Conservation (phyloP, 2,797 vertebrate species). For the Rhinatrema bivittatum region DNA sequence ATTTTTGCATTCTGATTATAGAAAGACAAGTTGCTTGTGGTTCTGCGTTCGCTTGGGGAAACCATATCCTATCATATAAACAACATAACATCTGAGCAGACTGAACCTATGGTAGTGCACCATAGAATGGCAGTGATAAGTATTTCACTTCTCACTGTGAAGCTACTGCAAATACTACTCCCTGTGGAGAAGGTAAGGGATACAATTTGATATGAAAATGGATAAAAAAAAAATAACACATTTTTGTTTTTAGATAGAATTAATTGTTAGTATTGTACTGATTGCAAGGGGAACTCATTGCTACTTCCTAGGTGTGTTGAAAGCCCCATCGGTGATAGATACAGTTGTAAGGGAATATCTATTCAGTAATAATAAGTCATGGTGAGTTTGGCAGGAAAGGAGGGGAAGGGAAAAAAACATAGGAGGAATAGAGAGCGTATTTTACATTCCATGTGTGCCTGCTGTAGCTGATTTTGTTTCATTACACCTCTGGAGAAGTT, state of each 20-base stretch:
- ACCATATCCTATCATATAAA: conserved; percentile 69
- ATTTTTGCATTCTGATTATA: conserved; percentile 43
- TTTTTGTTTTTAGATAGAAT: neutral
- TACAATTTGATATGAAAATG: neutral
- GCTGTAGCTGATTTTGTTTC: too few species aligned
- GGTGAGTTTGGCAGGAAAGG: too few species aligned
- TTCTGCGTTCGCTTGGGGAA: conserved; percentile 76
- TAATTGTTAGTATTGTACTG: too few species aligned
- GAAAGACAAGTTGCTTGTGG: conserved; percentile 74
- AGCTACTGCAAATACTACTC: conserved; percentile 77
- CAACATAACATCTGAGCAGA: conserved; percentile 47
- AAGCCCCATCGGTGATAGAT: too few species aligned
- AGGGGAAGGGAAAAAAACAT: too few species aligned
- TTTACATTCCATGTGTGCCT: too few species aligned
- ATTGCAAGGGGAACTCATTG: too few species aligned
- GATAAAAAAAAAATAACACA: neutral
- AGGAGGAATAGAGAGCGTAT: too few species aligned
- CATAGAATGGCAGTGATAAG: conserved; percentile 79
- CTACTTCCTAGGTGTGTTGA: too few species aligned
- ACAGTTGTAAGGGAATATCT: too few species aligned
- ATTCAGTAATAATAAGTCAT: too few species aligned
- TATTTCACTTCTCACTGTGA: conserved; percentile 69
- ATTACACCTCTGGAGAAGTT: too few species aligned
- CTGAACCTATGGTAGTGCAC: conserved; percentile 56
- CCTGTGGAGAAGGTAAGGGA: conserved; percentile 82